phyloP scores from a whole-genome alignment of 2,888 invertebrate genomes.

The Dioctria rufipes region DNA sequence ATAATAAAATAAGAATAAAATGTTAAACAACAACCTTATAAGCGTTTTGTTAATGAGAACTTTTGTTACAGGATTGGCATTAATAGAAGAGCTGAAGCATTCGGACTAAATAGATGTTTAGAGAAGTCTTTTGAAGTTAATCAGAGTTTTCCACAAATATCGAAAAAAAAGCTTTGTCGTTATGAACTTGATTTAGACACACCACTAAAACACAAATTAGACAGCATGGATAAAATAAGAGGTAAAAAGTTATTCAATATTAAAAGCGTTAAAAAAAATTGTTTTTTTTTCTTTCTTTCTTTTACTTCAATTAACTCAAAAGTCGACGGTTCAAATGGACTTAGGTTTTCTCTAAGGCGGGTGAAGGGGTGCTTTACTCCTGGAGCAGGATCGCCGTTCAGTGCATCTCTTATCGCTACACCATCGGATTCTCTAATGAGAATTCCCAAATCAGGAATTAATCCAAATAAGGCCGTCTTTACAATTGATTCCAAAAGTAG shows the following conservation, averaged over 20 bases:
- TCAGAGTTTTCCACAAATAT: conserved; percentile 76
- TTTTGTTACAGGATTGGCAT: conserved; percentile 80
- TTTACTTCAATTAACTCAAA: conserved; percentile 34
- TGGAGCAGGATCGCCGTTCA: conserved; percentile 67
- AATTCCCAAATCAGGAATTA: conserved; percentile 72
- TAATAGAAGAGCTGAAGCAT: conserved; percentile 56
- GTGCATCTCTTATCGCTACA: conserved; percentile 60
- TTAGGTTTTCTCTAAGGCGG: conserved; percentile 73
- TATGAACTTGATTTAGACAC: conserved; percentile 57
- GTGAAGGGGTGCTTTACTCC: conserved; percentile 65
- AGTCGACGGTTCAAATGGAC: conserved; percentile 75
- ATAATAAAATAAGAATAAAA: background rate
- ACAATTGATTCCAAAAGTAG: conserved; percentile 78
- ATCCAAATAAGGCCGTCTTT: conserved; percentile 79
- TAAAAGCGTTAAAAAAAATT: background rate
- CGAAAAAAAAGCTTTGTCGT: conserved; percentile 61
- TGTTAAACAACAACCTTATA: background rate
- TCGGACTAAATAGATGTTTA: conserved; percentile 52
- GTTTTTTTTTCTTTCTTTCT: too few species aligned
- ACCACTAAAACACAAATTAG: conserved; percentile 65
- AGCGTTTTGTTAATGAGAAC: background rate
- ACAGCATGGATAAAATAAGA: conserved; percentile 73
- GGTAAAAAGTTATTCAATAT: conserved; percentile 65
- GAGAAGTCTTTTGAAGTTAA: conserved; percentile 75
- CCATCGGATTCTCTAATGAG: conserved; percentile 72